Conservation (phyloP, 2,888 invertebrate species). For the Drosophila tripunctata region DNA sequence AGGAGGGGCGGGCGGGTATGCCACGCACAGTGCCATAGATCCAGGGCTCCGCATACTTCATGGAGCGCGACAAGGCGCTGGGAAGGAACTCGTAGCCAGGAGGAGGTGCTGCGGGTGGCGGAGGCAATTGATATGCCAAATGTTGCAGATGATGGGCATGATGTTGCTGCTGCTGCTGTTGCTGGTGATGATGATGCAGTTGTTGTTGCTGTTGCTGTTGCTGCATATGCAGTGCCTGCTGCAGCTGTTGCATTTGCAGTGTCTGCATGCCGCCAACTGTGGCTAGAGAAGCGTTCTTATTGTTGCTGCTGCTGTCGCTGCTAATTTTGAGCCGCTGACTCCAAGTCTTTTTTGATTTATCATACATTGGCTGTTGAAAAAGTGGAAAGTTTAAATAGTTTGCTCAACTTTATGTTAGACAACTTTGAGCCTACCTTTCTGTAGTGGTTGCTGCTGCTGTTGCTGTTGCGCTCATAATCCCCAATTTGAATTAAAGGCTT, state of each 20-base stretch:
- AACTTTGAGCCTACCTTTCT: conserved; percentile 50
- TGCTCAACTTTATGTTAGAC: not conserved
- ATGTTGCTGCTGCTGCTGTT: conserved; percentile 60
- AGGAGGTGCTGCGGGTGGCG: conserved; percentile 47
- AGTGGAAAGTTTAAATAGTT: not conserved
- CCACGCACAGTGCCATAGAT: conserved; percentile 91
- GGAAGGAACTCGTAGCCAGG: conserved; percentile 84
- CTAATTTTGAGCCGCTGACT: conserved; percentile 88
- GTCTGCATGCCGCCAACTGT: conserved; percentile 65
- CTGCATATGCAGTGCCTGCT: conserved; percentile 50
- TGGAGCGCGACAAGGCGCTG: conserved; percentile 90
- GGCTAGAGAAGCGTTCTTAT: conserved; percentile 82
- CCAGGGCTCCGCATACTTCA: conserved; percentile 94
- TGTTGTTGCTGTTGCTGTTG: conserved; percentile 63
- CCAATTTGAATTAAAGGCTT: conserved; percentile 75
- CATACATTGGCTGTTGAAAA: conserved; percentile 81
- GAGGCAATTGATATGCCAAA: conserved; percentile 59
- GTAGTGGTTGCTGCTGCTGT: conserved; percentile 37
- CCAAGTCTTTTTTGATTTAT: conserved; percentile 88
- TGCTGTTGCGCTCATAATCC: conserved; percentile 75
- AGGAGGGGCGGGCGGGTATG: conserved; percentile 85
- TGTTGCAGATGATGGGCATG: conserved; percentile 49
- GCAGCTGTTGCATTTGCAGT: conserved; percentile 64
- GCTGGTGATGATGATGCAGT: conserved; percentile 52
- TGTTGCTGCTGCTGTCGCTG: conserved; percentile 83